Evolutionary conservation across 2,113 vertebrate species (phyloP), one percentile per base, ranked within the genome.

Genomic region (Tringa solitaria): DNA sequence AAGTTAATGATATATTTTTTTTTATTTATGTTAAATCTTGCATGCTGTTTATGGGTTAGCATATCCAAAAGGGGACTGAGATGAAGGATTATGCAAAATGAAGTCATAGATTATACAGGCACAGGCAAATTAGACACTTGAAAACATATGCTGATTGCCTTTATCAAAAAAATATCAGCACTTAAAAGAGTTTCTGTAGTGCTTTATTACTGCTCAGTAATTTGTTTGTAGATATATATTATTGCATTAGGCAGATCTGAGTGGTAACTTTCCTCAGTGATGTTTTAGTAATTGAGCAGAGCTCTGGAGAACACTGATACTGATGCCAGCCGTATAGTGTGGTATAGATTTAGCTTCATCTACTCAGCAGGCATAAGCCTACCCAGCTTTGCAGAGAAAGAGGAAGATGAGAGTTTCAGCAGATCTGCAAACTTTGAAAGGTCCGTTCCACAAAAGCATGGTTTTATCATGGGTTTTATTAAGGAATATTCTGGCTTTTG

Each of bases 31-130:
- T 69, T 90, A 76, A 80, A 37, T 21, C 12, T 88, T 76, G 23
- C 37, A 32, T 50, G 54, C 1, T 5, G 23, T 85, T 88, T 93
- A 30, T n/a, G 45, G 35, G 12, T 32, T 91, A 69, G 8, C 35
- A 14, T 84, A 68, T 60, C 57, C 46, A 59, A 73, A 95, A 79
- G 23, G 32, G 21, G 23, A 73, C 41, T 63, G 70, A 87, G 41
- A 78, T 87, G 32, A 95, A 94, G 39, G 73, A 78, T 84, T 96
- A 75, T 74, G 65, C 54, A 87, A 92, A 91, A 83, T 50, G 20
- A 63, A 87, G n/a, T 80, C 12, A 87, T 2, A 8, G 59, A 79
- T 95, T 77, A 59, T 50, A 67, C 15, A 59, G 67, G 20, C 37
- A 60, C 12, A 78, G 37, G 35, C 51, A 84, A 86, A 51, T 94